Conservation (phyloP, 2,888 invertebrate species). For the Neoitamus cyanurus region DNA sequence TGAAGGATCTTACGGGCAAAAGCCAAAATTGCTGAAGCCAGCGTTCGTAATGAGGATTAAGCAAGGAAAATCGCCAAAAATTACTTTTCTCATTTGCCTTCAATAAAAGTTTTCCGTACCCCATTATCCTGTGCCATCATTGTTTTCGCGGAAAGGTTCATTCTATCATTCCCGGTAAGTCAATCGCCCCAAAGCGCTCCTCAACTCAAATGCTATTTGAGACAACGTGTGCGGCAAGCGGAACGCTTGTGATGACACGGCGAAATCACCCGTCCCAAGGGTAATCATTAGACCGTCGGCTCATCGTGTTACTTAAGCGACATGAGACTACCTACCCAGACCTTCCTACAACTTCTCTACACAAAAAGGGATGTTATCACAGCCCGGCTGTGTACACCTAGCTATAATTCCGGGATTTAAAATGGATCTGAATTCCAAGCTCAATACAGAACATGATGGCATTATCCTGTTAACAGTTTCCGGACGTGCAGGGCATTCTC, state of each 20-base stretch:
- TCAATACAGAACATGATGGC: not conserved
- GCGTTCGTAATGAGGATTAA: not conserved
- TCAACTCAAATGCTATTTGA: not conserved
- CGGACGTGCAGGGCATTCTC: not conserved
- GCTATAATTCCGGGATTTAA: not conserved
- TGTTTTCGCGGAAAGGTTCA: not conserved
- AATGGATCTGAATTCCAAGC: not conserved
- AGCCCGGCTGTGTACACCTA: not conserved
- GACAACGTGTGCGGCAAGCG: not conserved
- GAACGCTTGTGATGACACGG: not conserved
- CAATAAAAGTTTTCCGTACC: not conserved
- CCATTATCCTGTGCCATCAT: not conserved
- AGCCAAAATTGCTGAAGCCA: not conserved
- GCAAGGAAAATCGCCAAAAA: not conserved
- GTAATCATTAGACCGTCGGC: not conserved
- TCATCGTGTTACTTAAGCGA: not conserved
- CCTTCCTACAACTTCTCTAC: not conserved
- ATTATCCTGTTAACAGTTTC: not conserved
- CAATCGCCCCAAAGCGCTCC: not conserved
- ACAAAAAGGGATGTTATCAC: not conserved
- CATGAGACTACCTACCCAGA: not conserved
- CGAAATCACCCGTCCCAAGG: not conserved
- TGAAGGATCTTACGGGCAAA: not conserved
- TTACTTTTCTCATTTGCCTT: not conserved
- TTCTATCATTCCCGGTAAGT: not conserved